phyloP scores from a whole-genome alignment of 1,140 invertebrate species.

The Zaprionus capensis region DNA sequence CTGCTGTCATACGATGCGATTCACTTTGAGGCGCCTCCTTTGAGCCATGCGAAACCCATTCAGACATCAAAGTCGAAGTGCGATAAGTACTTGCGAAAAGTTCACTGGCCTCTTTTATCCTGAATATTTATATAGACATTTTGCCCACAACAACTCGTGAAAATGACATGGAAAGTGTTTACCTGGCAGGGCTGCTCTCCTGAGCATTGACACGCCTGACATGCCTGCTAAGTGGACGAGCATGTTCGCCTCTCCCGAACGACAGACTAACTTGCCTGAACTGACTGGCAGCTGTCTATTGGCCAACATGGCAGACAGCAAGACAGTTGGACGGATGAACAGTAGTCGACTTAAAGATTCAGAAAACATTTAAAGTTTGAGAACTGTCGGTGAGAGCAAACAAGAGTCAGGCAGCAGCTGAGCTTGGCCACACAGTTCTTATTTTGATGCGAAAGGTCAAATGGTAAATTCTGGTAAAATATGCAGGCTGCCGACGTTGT shows the following conservation, averaged over 20 bases:
- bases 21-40: background rate
- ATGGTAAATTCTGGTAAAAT: conserved; percentile 49
- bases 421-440: conserved; percentile 20
- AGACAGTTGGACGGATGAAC: background rate
- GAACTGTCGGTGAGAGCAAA: conserved; percentile 23
- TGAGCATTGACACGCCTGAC: conserved; percentile 41
- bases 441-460: conserved; percentile 57
- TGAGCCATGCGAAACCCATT: conserved; percentile 15
- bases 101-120: conserved; percentile 31
- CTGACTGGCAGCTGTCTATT: conserved; percentile 32
- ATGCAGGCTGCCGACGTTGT: conserved; percentile 55
- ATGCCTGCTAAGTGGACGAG: conserved; percentile 35
- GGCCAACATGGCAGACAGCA: background rate
- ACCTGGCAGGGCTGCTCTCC: conserved; percentile 26
- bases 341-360: conserved; percentile 19
- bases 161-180: conserved; percentile 53
- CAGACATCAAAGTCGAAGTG: conserved; percentile 37
- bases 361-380: conserved; percentile 40
- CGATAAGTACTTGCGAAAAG: conserved; percentile 23
- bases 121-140: conserved; percentile 38
- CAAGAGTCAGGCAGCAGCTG: conserved; percentile 15
- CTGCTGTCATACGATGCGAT: background rate
- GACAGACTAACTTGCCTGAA: background rate
- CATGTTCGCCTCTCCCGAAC: background rate
- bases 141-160: conserved; percentile 34